phyloP scores from a whole-genome alignment of 2,888 invertebrate genomes.

The Drosophila conformis region DNA sequence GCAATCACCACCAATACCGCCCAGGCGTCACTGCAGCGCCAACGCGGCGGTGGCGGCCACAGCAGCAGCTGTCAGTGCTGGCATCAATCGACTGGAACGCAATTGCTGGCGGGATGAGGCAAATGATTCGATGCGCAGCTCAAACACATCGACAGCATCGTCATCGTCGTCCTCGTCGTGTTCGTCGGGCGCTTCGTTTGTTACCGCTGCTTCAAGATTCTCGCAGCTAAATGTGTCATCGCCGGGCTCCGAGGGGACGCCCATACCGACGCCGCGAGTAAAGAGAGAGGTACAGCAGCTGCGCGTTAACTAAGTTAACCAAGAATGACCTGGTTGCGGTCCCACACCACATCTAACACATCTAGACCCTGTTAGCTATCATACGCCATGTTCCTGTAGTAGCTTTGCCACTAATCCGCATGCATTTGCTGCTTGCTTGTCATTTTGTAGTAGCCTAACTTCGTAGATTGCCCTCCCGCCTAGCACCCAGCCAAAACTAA shows the following conservation, averaged over 20 bases:
- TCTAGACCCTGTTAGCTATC: slow-evolving; percentile 29
- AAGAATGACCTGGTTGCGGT: slow-evolving; percentile 61
- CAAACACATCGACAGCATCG: slow-evolving; percentile 68
- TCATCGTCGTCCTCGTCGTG: slow-evolving; percentile 72
- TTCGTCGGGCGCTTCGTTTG: slow-evolving; percentile 76
- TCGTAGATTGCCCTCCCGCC: neutral
- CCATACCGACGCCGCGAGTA: slow-evolving; percentile 82
- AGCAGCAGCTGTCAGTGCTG: slow-evolving; percentile 79
- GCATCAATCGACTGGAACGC: slow-evolving; percentile 77
- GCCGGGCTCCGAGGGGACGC: slow-evolving; percentile 64
- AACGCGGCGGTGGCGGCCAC: slow-evolving; percentile 71
- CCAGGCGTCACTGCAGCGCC: slow-evolving; percentile 72
- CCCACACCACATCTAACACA: slow-evolving; percentile 52
- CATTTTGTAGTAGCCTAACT: slow-evolving; percentile 36
- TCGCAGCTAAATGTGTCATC: slow-evolving; percentile 73
- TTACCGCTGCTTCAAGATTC: slow-evolving; percentile 78
- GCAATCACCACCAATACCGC: slow-evolving; percentile 84
- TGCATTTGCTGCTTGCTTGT: slow-evolving; percentile 37
- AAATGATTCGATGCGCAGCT: slow-evolving; percentile 66
- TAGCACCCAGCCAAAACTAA: slow-evolving; percentile 22
- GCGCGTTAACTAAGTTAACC: slow-evolving; percentile 51
- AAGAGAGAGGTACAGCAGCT: slow-evolving; percentile 83
- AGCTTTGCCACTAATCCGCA: slow-evolving; percentile 29
- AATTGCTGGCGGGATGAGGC: slow-evolving; percentile 81
- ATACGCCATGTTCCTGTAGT: slow-evolving; percentile 22